These are phyloP conservation scores for Cordilura impudica DNA, from an alignment of 2,888 invertebrate genomes.

Conservation along the genomic window DNA sequence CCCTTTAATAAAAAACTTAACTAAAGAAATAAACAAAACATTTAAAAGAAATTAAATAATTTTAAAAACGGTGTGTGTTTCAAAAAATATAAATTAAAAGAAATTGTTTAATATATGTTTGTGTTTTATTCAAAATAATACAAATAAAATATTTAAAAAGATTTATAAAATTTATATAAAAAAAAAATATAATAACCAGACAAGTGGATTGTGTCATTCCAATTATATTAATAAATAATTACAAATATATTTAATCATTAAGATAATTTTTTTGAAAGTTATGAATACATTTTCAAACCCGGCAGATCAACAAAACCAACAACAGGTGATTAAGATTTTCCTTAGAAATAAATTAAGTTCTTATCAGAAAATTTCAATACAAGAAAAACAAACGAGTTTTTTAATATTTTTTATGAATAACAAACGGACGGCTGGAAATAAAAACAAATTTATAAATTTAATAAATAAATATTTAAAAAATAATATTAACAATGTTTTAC, in stretches of 20 bases:
- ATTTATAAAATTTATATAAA: not conserved
- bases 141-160: slow-evolving; percentile 1
- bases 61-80: too few species aligned
- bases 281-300: slow-evolving; percentile 5
- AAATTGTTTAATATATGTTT: too few species aligned
- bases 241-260: not conserved
- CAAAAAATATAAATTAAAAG: too few species aligned
- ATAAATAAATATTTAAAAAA: too few species aligned
- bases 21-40: too few species aligned
- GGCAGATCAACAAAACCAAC: not conserved
- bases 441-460: too few species aligned
- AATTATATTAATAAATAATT: not conserved
- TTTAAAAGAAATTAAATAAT: too few species aligned
- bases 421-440: too few species aligned
- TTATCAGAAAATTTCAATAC: not conserved
- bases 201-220: slow-evolving; percentile 19
- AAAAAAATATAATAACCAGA: not conserved
- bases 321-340: slow-evolving; percentile 29
- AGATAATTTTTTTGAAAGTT: not conserved
- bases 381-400: not conserved
- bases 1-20: too few species aligned
- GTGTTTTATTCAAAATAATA: too few species aligned
- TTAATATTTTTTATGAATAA: not conserved
- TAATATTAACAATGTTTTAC: too few species aligned
- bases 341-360: not conserved